Base-by-base conservation (phyloP, 2,113 vertebrate species). In the Corythornis cristatus region DNA sequence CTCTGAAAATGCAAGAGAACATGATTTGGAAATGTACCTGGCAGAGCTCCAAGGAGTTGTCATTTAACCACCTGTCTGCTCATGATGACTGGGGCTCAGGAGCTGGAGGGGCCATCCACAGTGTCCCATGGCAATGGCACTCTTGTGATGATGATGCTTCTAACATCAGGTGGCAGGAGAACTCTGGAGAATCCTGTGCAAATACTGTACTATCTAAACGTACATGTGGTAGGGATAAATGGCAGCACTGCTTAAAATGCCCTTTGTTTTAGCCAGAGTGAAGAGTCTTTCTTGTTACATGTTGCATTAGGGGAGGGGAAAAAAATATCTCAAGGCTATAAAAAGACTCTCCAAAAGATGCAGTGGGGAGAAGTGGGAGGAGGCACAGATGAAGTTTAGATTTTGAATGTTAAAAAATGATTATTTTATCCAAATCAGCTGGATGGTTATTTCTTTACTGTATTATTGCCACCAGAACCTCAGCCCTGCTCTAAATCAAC, bases 401-500 rank as follows among this genome's bases (percentile, higher is more conserved):
- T 95, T 95, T 93, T 83, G 54, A 90, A 94, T 95, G 93, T 85
- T 96, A 97, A 96, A 94, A 95, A 93, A 93, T 94, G 77, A 97
- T 92, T 96, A 81, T 97, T 96, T 97, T 96, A 92, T 96, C 96
- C 93, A 91, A 96, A 93, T 96, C 93, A 96, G 91, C 92, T 93
- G 90, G 87, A 89, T 90, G 62, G 89, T 85, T 97, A 88, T 92
- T 91, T 96, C 95, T 95, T 68, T 71, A 76, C 70, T 65, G 25
- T 88, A 76, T 95, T 96, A 96, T 90, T 95, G 81, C 86, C 58
- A 88, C 75, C 81, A 95, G 95, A 93, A 88, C 95, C 87, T 64
- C 83, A 95, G 82, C 83, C 79, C 86, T 86, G 68, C 77, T 94
- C 72, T 95, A 94, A 94, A 94, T 96, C 94, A 97, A 71, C 82